A percentile compares a stretch with the other conserved stretches of the same genome.
phyloP scores from a whole-genome alignment of 2,797 vertebrate species.

The Tangara arthus region DNA sequence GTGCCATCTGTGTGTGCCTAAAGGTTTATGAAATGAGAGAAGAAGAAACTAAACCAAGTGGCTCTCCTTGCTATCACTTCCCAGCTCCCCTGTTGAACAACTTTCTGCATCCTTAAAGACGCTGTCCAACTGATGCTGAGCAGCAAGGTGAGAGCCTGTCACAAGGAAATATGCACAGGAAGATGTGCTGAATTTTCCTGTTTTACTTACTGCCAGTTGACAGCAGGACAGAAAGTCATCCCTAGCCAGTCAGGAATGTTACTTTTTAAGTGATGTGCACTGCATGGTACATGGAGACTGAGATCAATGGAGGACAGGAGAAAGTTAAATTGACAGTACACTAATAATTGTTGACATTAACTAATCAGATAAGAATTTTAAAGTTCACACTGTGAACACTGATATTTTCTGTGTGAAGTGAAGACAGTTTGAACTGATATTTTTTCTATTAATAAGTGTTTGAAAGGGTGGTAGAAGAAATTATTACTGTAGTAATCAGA shows the following conservation, averaged over 20 bases:
- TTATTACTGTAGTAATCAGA: conserved; percentile 70
- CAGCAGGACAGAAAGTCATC: background rate
- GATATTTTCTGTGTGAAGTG: conserved; percentile 40
- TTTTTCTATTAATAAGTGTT: conserved; percentile 62
- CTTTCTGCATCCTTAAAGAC: background rate
- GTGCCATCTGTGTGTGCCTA: background rate
- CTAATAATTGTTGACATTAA: conserved; percentile 8
- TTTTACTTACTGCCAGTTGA: background rate
- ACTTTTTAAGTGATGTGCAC: background rate
- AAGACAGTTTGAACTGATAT: conserved; percentile 37
- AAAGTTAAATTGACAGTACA: background rate
- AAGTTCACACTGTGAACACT: conserved; percentile 53
- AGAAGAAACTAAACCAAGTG: background rate
- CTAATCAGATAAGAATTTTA: conserved; percentile 44
- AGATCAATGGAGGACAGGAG: background rate
- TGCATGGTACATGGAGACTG: background rate
- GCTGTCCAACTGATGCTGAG: background rate
- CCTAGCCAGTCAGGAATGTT: background rate
- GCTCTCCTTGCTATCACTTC: background rate
- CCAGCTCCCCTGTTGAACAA: background rate
- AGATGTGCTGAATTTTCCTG: background rate
- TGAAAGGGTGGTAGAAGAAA: conserved; percentile 73
- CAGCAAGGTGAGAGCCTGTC: background rate
- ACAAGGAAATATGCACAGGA: background rate
- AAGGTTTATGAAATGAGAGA: background rate